These are phyloP conservation scores for Lasaia peninsularis DNA, from an alignment of 1,140 invertebrate species.

Conservation along the genomic window DNA sequence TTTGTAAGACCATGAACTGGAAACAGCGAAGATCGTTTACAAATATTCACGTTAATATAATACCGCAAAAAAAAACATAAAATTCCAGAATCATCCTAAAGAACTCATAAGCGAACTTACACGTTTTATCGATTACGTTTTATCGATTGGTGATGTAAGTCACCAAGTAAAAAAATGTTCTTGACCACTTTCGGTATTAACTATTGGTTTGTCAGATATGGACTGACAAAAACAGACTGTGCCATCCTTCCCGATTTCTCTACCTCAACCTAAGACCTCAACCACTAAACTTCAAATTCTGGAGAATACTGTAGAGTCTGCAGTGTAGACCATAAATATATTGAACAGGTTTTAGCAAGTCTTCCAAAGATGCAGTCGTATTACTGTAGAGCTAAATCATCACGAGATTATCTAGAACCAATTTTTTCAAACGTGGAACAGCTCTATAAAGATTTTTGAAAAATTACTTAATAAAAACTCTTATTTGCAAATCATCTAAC, in stretches of 20 bases:
- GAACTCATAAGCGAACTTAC: conserved; percentile 26
- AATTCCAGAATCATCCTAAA: conserved; percentile 22
- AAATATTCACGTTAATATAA: conserved; percentile 22
- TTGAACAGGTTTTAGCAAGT: too few relatives aligned
- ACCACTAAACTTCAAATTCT: too few relatives aligned
- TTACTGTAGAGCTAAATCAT: too few relatives aligned
- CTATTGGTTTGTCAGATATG: conserved; percentile 31
- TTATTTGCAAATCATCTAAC: too few relatives aligned
- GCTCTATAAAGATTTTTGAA: not conserved
- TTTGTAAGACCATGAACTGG: conserved; percentile 25
- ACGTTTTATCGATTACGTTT: conserved; percentile 18
- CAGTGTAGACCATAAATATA: too few relatives aligned
- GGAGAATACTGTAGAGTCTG: too few relatives aligned
- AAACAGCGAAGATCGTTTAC: conserved; percentile 26
- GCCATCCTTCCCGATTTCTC: conserved; percentile 17
- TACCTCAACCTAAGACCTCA: not conserved
- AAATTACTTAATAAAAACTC: too few relatives aligned
- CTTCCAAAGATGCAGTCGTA: too few relatives aligned
- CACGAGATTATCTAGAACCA: conserved; percentile 11
- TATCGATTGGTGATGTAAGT: conserved; percentile 24
- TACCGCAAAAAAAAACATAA: conserved; percentile 25
- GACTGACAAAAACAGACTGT: conserved; percentile 20
- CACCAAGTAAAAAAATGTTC: conserved; percentile 30
- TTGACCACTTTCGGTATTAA: conserved; percentile 28
- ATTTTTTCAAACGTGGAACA: conserved; percentile 10